Base-by-base conservation (phyloP, 2,797 vertebrate genomes). In the Melopsittacus undulatus region DNA sequence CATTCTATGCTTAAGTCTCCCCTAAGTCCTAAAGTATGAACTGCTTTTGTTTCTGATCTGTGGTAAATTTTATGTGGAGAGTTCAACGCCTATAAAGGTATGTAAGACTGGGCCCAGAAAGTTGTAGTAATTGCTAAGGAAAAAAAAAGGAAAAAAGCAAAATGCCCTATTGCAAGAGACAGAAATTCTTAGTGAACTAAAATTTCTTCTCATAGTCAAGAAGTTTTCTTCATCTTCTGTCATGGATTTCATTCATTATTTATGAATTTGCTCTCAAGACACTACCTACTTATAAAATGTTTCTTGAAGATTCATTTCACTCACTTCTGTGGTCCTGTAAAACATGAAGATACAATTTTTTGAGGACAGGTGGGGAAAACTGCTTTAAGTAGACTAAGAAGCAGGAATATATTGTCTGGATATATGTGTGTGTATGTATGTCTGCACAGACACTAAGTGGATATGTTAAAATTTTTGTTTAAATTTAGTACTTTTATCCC, bases 11-110 rank as follows among this genome's bases (percentile, higher is more conserved):
- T 95, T 92, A 94, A 79, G 20, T 89, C 56, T 86, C 46, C 21
- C 10, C 29, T 67, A 84, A 90, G 22, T 92, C 77, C 80, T 88
- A 51, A 94, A 95, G 56, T 76, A 90, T 84, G 77, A 23, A 42
- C 45, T 74, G 11, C 67, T 91, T 92, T 89, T 92, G 74, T 92
- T 95, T 93, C 69, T 90, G 36, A 77, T 49, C n/a, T 63, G 7
- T 75, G 43, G 45, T 73, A 30, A 43, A 57, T 79, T 69, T 51
- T 72, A 52, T 42, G 8, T 75, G 45, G 15, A 34, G n/a, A 93
- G 52, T 82, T 91, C 59, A 75, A 36, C 46, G 49, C 51, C 34
- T 59, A 9, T 78, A 69, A 69, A 56, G 22, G 7, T 45, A 42
- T 45, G 85, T 56, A 69, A 26, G 69, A 69, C 27, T 85, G 17